phyloP scores from a whole-genome alignment of 2,888 invertebrate species.

The Drosophila affinis region DNA sequence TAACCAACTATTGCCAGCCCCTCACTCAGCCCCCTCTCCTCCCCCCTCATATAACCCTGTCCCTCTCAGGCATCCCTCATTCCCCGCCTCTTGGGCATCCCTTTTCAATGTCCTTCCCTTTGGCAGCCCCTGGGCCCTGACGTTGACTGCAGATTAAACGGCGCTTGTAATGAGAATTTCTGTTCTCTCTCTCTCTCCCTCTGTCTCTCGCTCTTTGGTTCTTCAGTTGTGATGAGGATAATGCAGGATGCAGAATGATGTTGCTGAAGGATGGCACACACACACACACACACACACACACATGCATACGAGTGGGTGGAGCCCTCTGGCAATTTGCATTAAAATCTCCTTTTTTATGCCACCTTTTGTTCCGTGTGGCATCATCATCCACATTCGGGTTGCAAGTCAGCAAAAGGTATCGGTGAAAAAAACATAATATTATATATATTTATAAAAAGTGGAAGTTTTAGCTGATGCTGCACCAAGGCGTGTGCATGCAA shows the following conservation, averaged over 20 bases:
- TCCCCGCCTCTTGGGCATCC: background rate
- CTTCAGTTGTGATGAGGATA: conserved; percentile 19
- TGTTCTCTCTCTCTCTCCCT: conserved; percentile 21
- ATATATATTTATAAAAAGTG: too few species aligned
- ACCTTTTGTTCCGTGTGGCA: conserved; percentile 17
- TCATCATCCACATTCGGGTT: conserved; percentile 15
- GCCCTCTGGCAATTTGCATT: conserved; percentile 71
- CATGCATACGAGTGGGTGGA: conserved; percentile 14
- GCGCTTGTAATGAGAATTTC: conserved; percentile 75
- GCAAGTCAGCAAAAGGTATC: conserved; percentile 1
- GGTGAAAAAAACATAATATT: background rate
- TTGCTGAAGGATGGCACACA: conserved; percentile 11
- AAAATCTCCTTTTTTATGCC: conserved; percentile 53
- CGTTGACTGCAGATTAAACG: conserved; percentile 70
- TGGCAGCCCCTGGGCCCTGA: conserved; percentile 42
- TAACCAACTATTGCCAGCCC: background rate
- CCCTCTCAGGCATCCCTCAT: background rate
- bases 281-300: background rate
- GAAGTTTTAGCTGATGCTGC: conserved; percentile 18
- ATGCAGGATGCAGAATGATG: conserved; percentile 23
- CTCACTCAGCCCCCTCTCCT: background rate
- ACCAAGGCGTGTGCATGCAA: conserved; percentile 56
- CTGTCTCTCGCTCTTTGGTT: conserved; percentile 13
- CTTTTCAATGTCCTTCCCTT: background rate
- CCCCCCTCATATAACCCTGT: background rate